Evolutionary conservation across 1,140 invertebrate genomes (phyloP).

Genomic region (Drosophila bifasciata): DNA sequence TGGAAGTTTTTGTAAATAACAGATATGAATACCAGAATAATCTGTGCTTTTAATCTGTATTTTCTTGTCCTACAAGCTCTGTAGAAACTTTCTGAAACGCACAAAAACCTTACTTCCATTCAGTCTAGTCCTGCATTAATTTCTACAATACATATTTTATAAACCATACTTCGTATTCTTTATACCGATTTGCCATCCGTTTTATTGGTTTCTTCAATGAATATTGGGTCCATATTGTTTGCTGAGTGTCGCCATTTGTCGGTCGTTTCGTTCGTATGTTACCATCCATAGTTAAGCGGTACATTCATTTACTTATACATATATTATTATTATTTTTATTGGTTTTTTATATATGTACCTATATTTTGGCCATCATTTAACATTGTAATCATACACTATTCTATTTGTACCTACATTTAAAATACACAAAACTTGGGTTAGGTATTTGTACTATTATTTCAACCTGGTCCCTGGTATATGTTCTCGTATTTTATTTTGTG

Average conservation of each 20-base stretch:
- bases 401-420: slow-evolving; percentile 11
- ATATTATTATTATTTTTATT: slow-evolving; percentile 1
- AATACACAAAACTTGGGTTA: slow-evolving; percentile 18
- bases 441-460: slow-evolving; percentile 22
- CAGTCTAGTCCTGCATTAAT: no score
- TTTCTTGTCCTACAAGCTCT: no score
- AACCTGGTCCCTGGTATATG: slow-evolving; percentile 41
- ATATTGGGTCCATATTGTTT: slow-evolving; percentile 65
- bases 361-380: slow-evolving; percentile 12
- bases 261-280: slow-evolving; percentile 69
- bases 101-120: no score
- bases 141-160: no score
- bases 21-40: no score
- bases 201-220: neutral
- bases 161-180: neutral
- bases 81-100: no score
- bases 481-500: slow-evolving; percentile 41
- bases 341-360: slow-evolving; percentile 3
- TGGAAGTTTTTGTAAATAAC: no score
- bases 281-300: slow-evolving; percentile 35
- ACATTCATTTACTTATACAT: slow-evolving; percentile 2
- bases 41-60: no score
- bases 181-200: no score
- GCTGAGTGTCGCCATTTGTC: slow-evolving; percentile 62
- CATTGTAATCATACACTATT: slow-evolving; percentile 13